Conservation (phyloP, 1,140 invertebrate species). For the Aphelenchoides besseyi region DNA sequence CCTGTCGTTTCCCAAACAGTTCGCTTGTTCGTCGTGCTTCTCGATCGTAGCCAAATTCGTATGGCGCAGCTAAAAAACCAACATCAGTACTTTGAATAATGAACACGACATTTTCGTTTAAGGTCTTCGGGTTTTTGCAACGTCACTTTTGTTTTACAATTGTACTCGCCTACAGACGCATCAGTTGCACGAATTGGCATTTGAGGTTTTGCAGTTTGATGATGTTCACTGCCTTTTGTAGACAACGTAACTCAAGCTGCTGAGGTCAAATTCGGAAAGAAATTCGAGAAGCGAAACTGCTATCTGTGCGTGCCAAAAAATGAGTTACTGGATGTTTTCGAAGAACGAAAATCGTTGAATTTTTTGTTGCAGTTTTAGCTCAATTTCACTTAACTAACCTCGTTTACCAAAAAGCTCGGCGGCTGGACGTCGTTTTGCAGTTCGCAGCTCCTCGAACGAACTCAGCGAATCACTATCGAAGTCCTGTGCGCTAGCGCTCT, state of each 20-base stretch:
- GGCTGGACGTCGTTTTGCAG: not conserved
- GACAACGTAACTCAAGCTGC: not conserved
- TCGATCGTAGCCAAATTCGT: not conserved
- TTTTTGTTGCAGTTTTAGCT: not conserved
- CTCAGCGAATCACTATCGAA: not conserved
- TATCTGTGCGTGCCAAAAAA: constrained; percentile 5
- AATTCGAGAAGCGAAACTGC: constrained; percentile 1
- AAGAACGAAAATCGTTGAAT: not conserved
- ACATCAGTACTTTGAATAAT: not conserved
- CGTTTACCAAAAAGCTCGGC: constrained; percentile 7
- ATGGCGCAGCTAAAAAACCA: not conserved
- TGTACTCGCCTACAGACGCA: too few species aligned
- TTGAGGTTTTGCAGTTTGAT: not conserved
- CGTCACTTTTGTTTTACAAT: too few species aligned
- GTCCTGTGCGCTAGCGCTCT: constrained; percentile 8
- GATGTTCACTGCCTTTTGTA: not conserved
- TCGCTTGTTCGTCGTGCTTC: constrained; percentile 13
- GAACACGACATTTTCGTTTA: too few species aligned
- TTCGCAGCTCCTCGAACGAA: not conserved
- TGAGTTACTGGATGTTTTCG: not conserved
- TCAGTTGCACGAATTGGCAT: not conserved
- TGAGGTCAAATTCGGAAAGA: not conserved
- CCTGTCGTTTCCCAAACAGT: constrained; percentile 18
- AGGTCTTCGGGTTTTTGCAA: too few species aligned
- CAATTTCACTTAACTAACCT: constrained; percentile 1